Percentiles rank a stretch among this genome's conserved stretches.
These are phyloP conservation scores for Diplosoma virens DNA, from an alignment of 23 tunicate species.

Conservation along the genomic window DNA sequence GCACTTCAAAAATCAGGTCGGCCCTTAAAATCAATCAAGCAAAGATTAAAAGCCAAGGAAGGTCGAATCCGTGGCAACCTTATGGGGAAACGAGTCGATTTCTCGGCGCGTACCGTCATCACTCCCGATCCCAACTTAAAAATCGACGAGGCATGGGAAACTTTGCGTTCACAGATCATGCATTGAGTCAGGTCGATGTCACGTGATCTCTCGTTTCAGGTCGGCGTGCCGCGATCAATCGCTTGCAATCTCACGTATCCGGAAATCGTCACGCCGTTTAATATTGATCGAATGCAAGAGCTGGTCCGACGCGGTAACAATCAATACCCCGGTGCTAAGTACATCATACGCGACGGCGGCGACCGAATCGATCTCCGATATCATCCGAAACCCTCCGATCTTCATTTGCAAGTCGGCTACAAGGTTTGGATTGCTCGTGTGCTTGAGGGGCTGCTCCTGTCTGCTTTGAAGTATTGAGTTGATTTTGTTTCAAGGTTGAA, in stretches of 20 bases:
- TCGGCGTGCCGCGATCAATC: conserved; percentile 98
- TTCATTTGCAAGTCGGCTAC: conserved; percentile 98
- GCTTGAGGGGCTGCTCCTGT: no score
- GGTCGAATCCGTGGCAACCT: conserved; percentile 98
- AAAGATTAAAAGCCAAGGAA: conserved; percentile 96
- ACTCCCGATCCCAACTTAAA: conserved; percentile 98
- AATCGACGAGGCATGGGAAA: conserved; percentile 71
- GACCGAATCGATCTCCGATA: conserved; percentile 95
- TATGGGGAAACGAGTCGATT: conserved; percentile 99
- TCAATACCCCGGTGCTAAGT: conserved; percentile 98
- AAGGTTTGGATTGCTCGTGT: no score
- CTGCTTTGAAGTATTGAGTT: no score
- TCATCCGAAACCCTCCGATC: conserved; percentile 95
- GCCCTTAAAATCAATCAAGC: conserved; percentile 95
- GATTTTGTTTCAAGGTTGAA: conserved; percentile 80
- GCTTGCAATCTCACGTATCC: conserved; percentile 98
- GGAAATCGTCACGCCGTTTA: conserved; percentile 98
- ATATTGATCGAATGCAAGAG: conserved; percentile 95
- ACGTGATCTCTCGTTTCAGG: conserved; percentile 24
- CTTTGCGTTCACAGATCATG: not conserved
- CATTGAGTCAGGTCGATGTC: not conserved
- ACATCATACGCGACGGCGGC: conserved; percentile 96
- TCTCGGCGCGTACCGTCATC: conserved; percentile 98
- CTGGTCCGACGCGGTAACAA: conserved; percentile 90
- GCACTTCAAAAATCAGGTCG: conserved; percentile 99